phyloP scores from a whole-genome alignment of 2,113 vertebrate genomes.

The Pithys albifrons region DNA sequence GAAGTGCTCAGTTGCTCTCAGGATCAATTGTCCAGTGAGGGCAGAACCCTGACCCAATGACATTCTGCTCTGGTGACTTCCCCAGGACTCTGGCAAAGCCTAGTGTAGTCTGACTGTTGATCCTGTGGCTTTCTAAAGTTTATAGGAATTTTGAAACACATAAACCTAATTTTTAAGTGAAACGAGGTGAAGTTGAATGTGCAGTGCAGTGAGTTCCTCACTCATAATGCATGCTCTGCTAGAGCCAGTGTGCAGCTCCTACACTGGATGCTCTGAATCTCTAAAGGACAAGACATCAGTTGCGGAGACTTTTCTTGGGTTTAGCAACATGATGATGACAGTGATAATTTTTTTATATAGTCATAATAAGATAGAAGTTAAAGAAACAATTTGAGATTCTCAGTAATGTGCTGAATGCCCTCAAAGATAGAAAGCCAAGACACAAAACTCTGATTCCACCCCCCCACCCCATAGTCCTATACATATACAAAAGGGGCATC shows the following conservation, averaged over 20 bases:
- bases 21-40: neutral
- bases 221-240: neutral
- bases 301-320: neutral
- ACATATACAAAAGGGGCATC: neutral
- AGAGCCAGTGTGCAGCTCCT: neutral
- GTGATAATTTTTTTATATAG: neutral
- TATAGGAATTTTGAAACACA: neutral
- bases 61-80: neutral
- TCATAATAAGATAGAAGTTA: neutral
- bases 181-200: neutral
- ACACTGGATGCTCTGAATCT: neutral
- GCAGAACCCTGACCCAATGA: too few relatives aligned
- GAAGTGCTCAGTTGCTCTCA: neutral
- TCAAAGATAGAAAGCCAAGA: neutral
- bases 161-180: neutral
- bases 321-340: neutral
- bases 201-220: neutral
- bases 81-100: neutral
- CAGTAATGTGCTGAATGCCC: neutral
- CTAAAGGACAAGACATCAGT: neutral
- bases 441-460: neutral
- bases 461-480: fast-evolving
- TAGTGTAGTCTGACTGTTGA: neutral
- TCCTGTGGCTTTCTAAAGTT: neutral
- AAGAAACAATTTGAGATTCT: neutral